phyloP scores from a whole-genome alignment of 2,797 vertebrate species.

The Argentina silus region DNA sequence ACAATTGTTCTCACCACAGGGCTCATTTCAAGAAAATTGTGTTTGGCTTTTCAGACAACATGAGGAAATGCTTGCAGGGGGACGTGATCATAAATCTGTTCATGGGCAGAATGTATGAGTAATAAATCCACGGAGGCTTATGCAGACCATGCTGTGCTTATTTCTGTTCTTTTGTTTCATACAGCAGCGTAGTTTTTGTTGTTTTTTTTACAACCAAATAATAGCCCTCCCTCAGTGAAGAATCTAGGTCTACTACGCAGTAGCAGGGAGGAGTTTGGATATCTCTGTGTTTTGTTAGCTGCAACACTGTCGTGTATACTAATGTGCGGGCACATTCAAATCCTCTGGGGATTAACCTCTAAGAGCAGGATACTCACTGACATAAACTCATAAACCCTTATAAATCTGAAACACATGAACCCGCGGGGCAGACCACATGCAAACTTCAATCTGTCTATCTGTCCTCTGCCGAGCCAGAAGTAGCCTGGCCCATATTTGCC shows the following conservation, averaged over 20 bases:
- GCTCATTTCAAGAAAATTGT: conserved; percentile 55
- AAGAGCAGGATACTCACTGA: conserved; percentile 66
- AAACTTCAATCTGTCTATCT: conserved; percentile 68
- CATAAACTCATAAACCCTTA: conserved; percentile 60
- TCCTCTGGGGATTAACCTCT: conserved; percentile 69
- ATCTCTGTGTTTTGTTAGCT: background rate
- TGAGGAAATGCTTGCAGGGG: conserved; percentile 14
- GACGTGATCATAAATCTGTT: conserved; percentile 40
- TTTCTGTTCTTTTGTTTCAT: conserved; percentile 35
- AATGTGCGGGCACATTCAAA: conserved; percentile 47
- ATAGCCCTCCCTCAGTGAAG: conserved; percentile 7
- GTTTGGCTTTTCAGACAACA: conserved; percentile 39
- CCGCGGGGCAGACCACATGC: conserved; percentile 49
- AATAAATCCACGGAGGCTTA: conserved; percentile 32
- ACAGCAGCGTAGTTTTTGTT: background rate
- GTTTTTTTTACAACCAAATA: conserved; percentile 20
- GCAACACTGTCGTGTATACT: background rate
- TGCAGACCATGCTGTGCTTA: conserved; percentile 20
- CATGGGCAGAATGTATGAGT: conserved; percentile 28
- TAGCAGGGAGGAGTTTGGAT: background rate
- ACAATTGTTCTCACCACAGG: conserved; percentile 49
- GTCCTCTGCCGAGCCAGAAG: conserved; percentile 12
- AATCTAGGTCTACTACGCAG: background rate
- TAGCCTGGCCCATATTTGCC: conserved; percentile 22
- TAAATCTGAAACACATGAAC: conserved; percentile 68